Evolutionary conservation across 1,140 invertebrate genomes (phyloP).

Genomic region (Brachionus koreanus): DNA sequence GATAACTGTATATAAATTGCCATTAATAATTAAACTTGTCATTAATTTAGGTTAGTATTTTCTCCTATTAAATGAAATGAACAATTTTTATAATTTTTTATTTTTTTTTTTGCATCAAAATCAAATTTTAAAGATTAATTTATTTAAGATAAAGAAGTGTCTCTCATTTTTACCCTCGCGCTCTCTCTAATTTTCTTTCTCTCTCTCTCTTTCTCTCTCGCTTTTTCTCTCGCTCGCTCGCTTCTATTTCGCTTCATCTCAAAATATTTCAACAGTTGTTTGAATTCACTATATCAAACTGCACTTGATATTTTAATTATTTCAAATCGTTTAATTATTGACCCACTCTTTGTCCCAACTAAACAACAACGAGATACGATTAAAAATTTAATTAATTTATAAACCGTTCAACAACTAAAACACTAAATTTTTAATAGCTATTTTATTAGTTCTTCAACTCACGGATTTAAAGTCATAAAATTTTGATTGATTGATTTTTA

Average conservation of each 20-base stretch:
- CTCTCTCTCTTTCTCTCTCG: background rate
- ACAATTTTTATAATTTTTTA: background rate
- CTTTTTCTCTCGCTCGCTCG: background rate
- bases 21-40: slow-evolving; percentile 40
- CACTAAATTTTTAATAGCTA: slow-evolving; percentile 8
- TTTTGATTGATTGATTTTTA: slow-evolving; percentile 41
- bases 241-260: background rate
- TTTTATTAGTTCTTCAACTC: slow-evolving; percentile 8
- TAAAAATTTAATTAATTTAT: slow-evolving; percentile 40
- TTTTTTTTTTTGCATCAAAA: slow-evolving; percentile 14
- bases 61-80: background rate
- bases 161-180: background rate
- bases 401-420: slow-evolving; percentile 24
- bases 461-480: slow-evolving; percentile 41
- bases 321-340: slow-evolving; percentile 41
- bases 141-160: slow-evolving; percentile 35
- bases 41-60: slow-evolving; percentile 37
- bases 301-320: slow-evolving; percentile 39
- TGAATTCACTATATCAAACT: slow-evolving; percentile 21
- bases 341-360: background rate
- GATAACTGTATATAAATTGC: background rate
- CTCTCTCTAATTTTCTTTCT: background rate
- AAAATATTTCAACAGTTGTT: slow-evolving; percentile 20
- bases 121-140: slow-evolving; percentile 40
- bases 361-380: slow-evolving; percentile 11